Conservation (phyloP, 35 echinoderm and acorn worm species). For the Heliocidaris tuberculata region DNA sequence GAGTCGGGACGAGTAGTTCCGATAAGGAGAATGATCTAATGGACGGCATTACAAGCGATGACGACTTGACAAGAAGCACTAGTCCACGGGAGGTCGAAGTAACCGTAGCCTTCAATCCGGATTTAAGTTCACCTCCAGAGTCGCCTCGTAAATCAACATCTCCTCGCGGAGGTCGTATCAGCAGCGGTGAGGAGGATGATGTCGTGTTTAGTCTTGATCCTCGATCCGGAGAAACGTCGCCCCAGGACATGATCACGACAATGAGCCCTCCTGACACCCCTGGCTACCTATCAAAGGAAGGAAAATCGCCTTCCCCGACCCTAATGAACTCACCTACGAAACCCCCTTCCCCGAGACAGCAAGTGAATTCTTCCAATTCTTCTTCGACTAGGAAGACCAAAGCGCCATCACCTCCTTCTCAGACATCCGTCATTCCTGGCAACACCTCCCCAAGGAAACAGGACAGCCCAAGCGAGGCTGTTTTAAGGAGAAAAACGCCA, state of each 20-base stretch:
- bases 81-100: not conserved
- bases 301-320: not conserved
- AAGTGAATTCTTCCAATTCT: not conserved
- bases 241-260: slow-evolving; percentile 24
- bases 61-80: not conserved
- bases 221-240: slow-evolving; percentile 8
- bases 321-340: not conserved
- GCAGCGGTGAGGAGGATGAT: slow-evolving; percentile 20
- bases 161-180: not conserved
- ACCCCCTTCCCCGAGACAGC: not conserved
- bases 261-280: slow-evolving; percentile 43
- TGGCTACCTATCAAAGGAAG: slow-evolving; percentile 18
- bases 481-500: not conserved
- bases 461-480: not conserved
- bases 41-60: not conserved
- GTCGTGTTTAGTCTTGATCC: not conserved
- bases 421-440: not conserved
- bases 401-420: slow-evolving; percentile 2
- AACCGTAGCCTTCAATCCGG: slow-evolving; percentile 15
- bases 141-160: not conserved
- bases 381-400: not conserved
- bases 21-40: slow-evolving; percentile 34
- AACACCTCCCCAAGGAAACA: not conserved
- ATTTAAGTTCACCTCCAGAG: slow-evolving; percentile 22
- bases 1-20: not conserved